A percentile compares a stretch with the other conserved stretches of the same genome.
phyloP scores from a whole-genome alignment of 2,888 invertebrate species.

The Cephus sareptanus region DNA sequence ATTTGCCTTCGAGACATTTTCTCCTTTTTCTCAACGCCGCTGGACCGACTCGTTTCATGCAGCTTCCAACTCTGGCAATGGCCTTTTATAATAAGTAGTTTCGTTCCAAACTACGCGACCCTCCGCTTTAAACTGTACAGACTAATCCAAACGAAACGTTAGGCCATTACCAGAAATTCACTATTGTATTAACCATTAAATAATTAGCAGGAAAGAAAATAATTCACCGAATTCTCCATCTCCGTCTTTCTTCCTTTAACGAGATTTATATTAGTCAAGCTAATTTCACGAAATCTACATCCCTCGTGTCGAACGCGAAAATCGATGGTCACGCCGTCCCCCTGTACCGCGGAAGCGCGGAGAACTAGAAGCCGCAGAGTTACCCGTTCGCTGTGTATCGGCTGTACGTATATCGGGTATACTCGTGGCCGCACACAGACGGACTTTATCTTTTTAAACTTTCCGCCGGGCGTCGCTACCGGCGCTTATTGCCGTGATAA shows the following conservation, averaged over 20 bases:
- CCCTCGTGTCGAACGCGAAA: neutral
- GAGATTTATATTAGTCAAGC: neutral
- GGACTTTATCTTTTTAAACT: neutral
- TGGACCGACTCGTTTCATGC: conserved; percentile 32
- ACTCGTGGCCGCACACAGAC: neutral
- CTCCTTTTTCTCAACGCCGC: conserved; percentile 30
- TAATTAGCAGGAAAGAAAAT: neutral
- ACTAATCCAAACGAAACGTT: conserved; percentile 36
- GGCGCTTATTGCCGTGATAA: conserved; percentile 55
- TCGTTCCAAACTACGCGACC: conserved; percentile 36
- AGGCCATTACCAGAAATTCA: conserved; percentile 27
- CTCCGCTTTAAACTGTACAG: conserved; percentile 14
- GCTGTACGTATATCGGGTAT: neutral
- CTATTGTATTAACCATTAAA: neutral
- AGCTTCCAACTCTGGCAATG: conserved; percentile 50
- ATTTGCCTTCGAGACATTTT: conserved; percentile 15
- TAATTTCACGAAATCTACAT: neutral
- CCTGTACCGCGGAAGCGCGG: neutral
- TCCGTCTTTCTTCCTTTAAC: neutral
- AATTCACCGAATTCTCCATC: neutral
- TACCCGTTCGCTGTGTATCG: neutral
- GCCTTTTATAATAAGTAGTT: conserved; percentile 56
- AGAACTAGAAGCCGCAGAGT: neutral
- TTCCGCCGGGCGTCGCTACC: neutral
- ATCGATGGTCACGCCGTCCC: neutral